Percentiles rank a stretch among this genome's conserved stretches.
These are phyloP conservation scores for Salvator merianae DNA, from an alignment of 2,113 vertebrate species.

Conservation along the genomic window DNA sequence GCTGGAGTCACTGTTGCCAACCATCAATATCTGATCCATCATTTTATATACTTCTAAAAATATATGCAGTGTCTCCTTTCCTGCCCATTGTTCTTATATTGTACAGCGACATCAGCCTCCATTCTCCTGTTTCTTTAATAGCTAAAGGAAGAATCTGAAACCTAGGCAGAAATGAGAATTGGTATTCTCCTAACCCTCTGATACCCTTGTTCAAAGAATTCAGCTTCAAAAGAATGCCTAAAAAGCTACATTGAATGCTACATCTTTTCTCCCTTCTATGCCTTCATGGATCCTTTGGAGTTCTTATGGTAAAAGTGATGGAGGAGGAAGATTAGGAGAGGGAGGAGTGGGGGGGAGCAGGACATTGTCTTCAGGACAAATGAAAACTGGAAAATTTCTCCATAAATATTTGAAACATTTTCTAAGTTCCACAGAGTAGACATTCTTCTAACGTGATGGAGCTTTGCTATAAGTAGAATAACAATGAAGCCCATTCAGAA, in stretches of 20 bases:
- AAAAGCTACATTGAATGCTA: not conserved
- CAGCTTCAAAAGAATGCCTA: not conserved
- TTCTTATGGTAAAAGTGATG: too few relatives aligned
- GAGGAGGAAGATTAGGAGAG: too few relatives aligned
- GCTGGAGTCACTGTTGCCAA: not conserved
- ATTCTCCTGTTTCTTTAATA: not conserved
- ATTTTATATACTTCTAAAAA: rapidly evolving
- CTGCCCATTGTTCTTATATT: not conserved
- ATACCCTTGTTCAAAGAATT: not conserved
- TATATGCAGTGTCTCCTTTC: too few relatives aligned
- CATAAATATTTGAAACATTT: not conserved
- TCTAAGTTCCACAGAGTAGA: not conserved
- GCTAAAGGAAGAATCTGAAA: not conserved
- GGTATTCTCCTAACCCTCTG: not conserved
- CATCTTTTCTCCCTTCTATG: not conserved
- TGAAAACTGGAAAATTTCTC: not conserved
- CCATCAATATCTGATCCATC: not conserved
- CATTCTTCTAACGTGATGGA: not conserved
- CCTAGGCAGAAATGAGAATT: not conserved
- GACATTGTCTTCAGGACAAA: not conserved
- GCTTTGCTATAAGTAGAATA: not conserved
- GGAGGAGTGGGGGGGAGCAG: too few relatives aligned
- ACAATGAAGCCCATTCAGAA: not conserved
- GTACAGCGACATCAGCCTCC: not conserved
- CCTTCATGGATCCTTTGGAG: too few relatives aligned